Percentiles rank a stretch among this genome's conserved stretches.
Conservation (phyloP, 2,797 vertebrate species). For the Sebastes umbrosus region DNA sequence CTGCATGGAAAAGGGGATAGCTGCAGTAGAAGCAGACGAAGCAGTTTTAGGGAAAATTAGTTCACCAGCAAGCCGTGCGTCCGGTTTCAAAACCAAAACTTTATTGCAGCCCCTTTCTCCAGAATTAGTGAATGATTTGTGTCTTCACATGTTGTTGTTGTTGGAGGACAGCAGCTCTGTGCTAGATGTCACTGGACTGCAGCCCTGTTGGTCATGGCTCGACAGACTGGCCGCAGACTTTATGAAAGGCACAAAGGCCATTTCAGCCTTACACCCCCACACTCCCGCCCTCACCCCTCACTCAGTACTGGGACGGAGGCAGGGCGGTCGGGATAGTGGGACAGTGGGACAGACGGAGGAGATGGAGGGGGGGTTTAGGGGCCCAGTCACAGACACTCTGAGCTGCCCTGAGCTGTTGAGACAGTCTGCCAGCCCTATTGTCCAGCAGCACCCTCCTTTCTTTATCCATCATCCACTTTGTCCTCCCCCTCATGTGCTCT, state of each 20-base stretch:
- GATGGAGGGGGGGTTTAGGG: constrained; percentile 32
- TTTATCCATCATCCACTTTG: constrained; percentile 61
- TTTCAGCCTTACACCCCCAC: constrained; percentile 33
- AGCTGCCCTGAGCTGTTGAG: constrained; percentile 74
- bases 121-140: constrained; percentile 17
- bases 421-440: constrained; percentile 70
- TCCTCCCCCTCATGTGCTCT: constrained; percentile 9
- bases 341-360: constrained; percentile 68
- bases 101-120: neutral
- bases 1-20: neutral
- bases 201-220: constrained; percentile 25
- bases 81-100: neutral
- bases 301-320: constrained; percentile 30
- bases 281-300: constrained; percentile 15
- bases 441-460: constrained; percentile 66
- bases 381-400: constrained; percentile 71
- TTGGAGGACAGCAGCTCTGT: constrained; percentile 16
- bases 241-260: constrained; percentile 62
- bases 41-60: neutral
- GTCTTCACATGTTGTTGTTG: constrained; percentile 24
- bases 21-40: neutral
- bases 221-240: constrained; percentile 52
- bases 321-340: constrained; percentile 48
- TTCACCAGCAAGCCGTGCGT: neutral
- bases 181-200: constrained; percentile 23